Conservation (phyloP, 2,888 invertebrate species). For the Encarsia formosa region DNA sequence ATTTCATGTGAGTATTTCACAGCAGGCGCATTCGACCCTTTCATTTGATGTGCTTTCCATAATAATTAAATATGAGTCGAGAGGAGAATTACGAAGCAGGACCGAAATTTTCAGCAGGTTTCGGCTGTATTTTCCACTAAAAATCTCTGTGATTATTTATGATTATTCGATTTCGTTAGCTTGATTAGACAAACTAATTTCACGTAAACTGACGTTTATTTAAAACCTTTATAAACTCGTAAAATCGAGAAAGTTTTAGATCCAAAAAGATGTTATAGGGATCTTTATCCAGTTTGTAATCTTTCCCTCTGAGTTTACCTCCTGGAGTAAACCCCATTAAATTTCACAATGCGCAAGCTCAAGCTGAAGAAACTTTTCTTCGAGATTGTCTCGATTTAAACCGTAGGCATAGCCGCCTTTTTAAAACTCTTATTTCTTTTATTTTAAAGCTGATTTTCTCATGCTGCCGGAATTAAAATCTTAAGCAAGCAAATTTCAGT, state of each 20-base stretch:
- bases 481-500: no score
- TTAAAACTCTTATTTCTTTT: no score
- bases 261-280: neutral
- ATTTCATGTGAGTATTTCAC: constrained; percentile 19
- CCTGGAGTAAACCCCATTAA: constrained; percentile 8
- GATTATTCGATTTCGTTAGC: no score
- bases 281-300: constrained; percentile 23
- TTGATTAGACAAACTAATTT: no score
- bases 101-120: neutral
- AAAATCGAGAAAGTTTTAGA: neutral
- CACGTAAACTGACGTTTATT: neutral
- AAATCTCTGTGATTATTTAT: no score
- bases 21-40: neutral
- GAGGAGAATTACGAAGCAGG: neutral
- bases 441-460: no score
- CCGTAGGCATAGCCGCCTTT: no score
- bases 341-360: constrained; percentile 3
- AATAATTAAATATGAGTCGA: constrained; percentile 7
- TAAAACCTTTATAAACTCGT: constrained; percentile 11
- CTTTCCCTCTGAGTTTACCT: neutral
- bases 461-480: no score
- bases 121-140: no score
- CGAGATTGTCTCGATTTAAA: constrained; percentile 10
- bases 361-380: constrained; percentile 6
- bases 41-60: constrained; percentile 7